Base-by-base conservation (phyloP, 2,888 invertebrate genomes). In the Parnassius glacialis region DNA sequence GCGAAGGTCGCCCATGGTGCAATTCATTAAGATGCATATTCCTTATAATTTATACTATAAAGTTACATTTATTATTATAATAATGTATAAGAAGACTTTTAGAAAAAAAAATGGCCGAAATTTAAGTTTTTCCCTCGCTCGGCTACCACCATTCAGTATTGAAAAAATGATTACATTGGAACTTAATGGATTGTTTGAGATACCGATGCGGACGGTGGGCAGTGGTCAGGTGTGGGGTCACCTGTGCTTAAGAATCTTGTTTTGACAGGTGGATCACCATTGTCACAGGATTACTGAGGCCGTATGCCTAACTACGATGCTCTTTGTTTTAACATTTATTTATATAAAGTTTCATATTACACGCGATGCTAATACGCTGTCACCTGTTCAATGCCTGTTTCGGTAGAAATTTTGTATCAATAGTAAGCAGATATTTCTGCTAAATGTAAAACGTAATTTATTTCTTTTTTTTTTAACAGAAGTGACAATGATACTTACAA, bases 201-300 rank as follows among this genome's bases (percentile, higher is more conserved):
- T 51, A 41, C 41, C 59, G 63, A 56, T 52, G 25, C 47, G 12
- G 52, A 20, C 47, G 16, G 43, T 64, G 62, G 64, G 56, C 58
- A 59, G 62, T 57, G 67, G 79, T 85, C 87, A 89, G 88, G 86
- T 88, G 87, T 70, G 64, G 41, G 59, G 65, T 71, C 89, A 89
- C 88, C 89, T 88, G 89, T 87, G 78, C 63, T 61, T 58, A 68
- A 65, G 66, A 70, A 73, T 80, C 85, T 83, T 84, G 87, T 87
- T 86, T 82, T 88, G 87, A 87, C 88, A 88, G 87, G 85, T 88
- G 88, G 71, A 69, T 66, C 66, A 66, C 68, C 74, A 76, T 78
- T 81, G 80, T 84, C 81, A 80, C 75, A 69, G 76, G 80, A 80
- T 80, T 78, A 80, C 75, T 74, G 59, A 50, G 62, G 25, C 52